phyloP scores from a whole-genome alignment of 2,888 invertebrate species.

The Ophion ellenae region DNA sequence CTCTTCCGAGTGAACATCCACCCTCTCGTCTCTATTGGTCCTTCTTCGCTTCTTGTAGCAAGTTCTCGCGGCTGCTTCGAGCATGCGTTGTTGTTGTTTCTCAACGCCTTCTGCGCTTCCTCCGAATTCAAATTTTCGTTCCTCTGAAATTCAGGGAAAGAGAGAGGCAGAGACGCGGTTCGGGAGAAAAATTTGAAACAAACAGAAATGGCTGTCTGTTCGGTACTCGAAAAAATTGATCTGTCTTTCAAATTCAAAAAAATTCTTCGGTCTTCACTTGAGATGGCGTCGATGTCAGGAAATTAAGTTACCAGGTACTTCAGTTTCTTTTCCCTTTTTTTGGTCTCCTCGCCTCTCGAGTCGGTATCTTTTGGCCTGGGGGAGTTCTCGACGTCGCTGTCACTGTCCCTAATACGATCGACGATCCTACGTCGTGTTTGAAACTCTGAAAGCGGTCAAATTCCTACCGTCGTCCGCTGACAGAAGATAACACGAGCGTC shows the following conservation, averaged over 20 bases:
- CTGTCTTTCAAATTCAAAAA: background rate
- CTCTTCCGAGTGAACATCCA: too few species aligned
- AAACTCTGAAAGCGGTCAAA: slow-evolving; percentile 71
- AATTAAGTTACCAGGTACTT: slow-evolving; percentile 87
- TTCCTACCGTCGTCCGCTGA: slow-evolving; percentile 82
- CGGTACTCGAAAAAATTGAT: too few species aligned
- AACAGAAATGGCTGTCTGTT: too few species aligned
- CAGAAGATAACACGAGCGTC: background rate
- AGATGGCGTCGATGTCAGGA: slow-evolving; percentile 86
- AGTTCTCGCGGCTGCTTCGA: slow-evolving; percentile 61
- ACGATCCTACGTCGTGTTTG: slow-evolving; percentile 76
- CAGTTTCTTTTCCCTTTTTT: slow-evolving; percentile 80
- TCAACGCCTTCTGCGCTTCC: slow-evolving; percentile 67
- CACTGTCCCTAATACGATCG: slow-evolving; percentile 81
- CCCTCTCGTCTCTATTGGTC: background rate
- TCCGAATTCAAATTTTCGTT: slow-evolving; percentile 78
- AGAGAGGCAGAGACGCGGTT: slow-evolving; percentile 55
- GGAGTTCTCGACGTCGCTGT: slow-evolving; percentile 77
- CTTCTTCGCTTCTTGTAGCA: slow-evolving; percentile 83
- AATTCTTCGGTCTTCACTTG: slow-evolving; percentile 78
- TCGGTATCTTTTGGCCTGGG: slow-evolving; percentile 66
- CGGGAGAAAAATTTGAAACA: too few species aligned
- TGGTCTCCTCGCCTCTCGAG: slow-evolving; percentile 71
- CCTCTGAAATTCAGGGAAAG: slow-evolving; percentile 73
- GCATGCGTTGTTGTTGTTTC: slow-evolving; percentile 69